Percentiles rank a stretch among this genome's conserved stretches.
These are phyloP conservation scores for Triplophysa siluroides DNA, from an alignment of 2,113 vertebrate species.

Conservation along the genomic window DNA sequence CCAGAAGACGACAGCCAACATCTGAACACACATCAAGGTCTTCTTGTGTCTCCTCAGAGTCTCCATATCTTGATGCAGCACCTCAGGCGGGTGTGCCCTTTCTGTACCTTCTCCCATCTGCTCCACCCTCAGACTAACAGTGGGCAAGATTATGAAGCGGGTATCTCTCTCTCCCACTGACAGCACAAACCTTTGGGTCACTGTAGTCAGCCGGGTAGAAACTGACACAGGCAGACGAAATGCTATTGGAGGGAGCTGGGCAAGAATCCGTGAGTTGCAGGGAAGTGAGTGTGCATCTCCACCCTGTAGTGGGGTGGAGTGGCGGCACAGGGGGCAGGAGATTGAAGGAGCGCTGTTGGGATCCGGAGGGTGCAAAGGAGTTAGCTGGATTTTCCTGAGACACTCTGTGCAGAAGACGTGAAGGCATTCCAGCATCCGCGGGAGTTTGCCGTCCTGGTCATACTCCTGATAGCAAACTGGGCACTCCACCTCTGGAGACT, in stretches of 20 bases:
- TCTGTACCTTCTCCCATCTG: conserved; percentile 66
- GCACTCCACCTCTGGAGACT: conserved; percentile 73
- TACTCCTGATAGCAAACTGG: conserved; percentile 80
- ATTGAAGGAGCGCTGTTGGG: conserved; percentile 57
- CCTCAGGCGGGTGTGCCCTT: conserved; percentile 27
- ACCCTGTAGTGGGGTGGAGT: conserved; percentile 67
- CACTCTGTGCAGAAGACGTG: conserved; percentile 79
- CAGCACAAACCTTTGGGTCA: conserved; percentile 73
- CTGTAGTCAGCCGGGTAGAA: conserved; percentile 57
- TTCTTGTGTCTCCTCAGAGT: conserved; percentile 62
- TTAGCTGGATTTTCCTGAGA: conserved; percentile 73
- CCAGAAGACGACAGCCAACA: conserved; percentile 73
- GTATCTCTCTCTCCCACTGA: conserved; percentile 71
- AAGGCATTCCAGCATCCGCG: conserved; percentile 76
- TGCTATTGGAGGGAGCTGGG: conserved; percentile 62
- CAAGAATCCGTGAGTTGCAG: conserved; percentile 70
- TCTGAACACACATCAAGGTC: conserved; percentile 68
- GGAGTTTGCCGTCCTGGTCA: conserved; percentile 71
- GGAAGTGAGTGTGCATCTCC: conserved; percentile 68
- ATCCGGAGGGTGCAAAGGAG: conserved; percentile 49
- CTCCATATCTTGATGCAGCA: conserved; percentile 53
- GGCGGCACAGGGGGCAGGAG: conserved; percentile 75
- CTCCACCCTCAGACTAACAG: conserved; percentile 77
- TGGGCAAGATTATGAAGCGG: conserved; percentile 75
- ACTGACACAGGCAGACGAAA: conserved; percentile 59